A percentile compares a stretch with the other conserved stretches of the same genome.
Conservation (phyloP, 2,797 vertebrate genomes). For the Sebastes steindachneri region DNA sequence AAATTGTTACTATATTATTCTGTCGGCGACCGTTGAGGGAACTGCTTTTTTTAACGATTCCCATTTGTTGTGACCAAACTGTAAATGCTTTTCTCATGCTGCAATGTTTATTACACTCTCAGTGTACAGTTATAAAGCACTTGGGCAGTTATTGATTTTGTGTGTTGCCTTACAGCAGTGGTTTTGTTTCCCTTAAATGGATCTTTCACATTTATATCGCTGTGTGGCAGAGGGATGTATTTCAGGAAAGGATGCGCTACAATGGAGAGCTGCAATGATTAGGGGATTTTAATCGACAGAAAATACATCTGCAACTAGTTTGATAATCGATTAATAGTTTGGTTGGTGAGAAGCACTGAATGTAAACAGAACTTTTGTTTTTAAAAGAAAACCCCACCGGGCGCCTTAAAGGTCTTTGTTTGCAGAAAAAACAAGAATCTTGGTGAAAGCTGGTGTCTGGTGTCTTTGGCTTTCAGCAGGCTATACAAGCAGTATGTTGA, state of each 20-base stretch:
- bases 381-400: too few species aligned
- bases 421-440: neutral
- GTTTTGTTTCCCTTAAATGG: neutral
- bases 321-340: neutral
- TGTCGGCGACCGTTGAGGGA: conserved; percentile 17
- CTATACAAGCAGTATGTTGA: neutral
- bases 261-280: neutral
- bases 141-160: conserved; percentile 8
- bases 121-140: conserved; percentile 36
- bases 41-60: conserved; percentile 18
- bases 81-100: conserved; percentile 39
- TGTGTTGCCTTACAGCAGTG: conserved; percentile 5
- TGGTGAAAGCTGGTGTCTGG: neutral
- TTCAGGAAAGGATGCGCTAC: neutral
- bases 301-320: neutral
- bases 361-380: too few species aligned
- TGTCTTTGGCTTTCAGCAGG: neutral
- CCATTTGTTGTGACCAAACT: conserved; percentile 70
- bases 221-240: neutral
- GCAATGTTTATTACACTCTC: conserved; percentile 8
- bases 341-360: too few species aligned
- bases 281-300: neutral
- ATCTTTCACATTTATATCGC: neutral
- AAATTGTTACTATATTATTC: conserved; percentile 22
- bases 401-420: too few species aligned